Evolutionary conservation across 2,888 invertebrate genomes (phyloP), one percentile per base, ranked within the genome.

Genomic region (Drosophila multiciliata): DNA sequence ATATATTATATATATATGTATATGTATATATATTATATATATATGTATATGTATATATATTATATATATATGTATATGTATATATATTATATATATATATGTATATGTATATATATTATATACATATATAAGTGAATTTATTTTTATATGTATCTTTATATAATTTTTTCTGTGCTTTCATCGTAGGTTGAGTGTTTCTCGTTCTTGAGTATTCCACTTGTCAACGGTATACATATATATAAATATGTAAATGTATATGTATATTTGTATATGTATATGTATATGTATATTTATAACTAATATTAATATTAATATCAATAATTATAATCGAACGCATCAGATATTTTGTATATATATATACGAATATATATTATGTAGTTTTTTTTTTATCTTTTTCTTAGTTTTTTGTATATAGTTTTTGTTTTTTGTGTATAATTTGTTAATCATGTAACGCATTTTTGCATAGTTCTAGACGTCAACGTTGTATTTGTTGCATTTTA

Each of bases 381-480:
- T 35, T 49, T 26, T 26, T 65, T 35, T 38, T 6, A 29, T 29
- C 20, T 15, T 23, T 38, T 32, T 20, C 9, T 36, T 52, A 29
- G 29, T 29, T 29, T 29, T 29, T 5, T 29, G 29, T 63, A 48
- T 58, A 35, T 48, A 29, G n/a, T 23, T 54, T 23, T 36, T 8
- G 12, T 2, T 33, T 36, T 36, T 32, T 48, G 55, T 65, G 61
- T 45, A 45, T 45, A 23, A 15, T 45, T 15, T 45, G 23, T 57
- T 40, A 62, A 58, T 63, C 50, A 60, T 73, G 54, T 60, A 66
- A 66, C 62, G 45, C 45, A 48, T 40, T 61, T 53, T 54, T 35
- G 45, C 35, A 63, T 66, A 66, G 38, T 73, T 49, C 20, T 75
- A 62, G 42, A 48, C 65, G 68, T 62, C 75, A 60, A 80, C 76